Conservation (phyloP, 2,888 invertebrate genomes). For the Coleophora deauratella region DNA sequence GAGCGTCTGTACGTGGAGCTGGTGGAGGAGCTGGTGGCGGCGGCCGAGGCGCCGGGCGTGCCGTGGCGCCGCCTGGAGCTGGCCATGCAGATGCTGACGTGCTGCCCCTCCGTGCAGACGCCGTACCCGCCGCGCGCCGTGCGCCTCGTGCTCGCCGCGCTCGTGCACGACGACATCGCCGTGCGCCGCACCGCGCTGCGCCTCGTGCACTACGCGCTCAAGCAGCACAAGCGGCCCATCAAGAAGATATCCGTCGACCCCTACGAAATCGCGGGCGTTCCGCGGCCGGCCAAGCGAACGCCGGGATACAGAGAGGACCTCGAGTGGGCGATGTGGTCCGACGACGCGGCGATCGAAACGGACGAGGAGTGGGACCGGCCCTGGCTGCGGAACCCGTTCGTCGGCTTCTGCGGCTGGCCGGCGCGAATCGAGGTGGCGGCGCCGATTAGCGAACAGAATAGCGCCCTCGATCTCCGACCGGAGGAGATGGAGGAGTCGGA, state of each 20-base stretch:
- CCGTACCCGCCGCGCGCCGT: constrained; percentile 77
- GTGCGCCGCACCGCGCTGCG: constrained; percentile 82
- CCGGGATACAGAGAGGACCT: constrained; percentile 80
- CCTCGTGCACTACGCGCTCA: constrained; percentile 76
- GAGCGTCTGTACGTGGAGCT: constrained; percentile 6
- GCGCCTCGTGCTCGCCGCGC: constrained; percentile 75
- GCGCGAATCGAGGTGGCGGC: constrained; percentile 78
- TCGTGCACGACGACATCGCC: constrained; percentile 85
- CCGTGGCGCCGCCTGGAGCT: constrained; percentile 86
- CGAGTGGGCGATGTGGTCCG: constrained; percentile 81
- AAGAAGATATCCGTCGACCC: constrained; percentile 76
- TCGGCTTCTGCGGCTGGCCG: constrained; percentile 76
- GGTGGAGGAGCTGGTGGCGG: constrained; percentile 3
- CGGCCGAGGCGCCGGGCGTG: constrained; percentile 5
- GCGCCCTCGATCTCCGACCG: constrained; percentile 56
- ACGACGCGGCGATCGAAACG: constrained; percentile 74
- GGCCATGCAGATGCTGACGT: constrained; percentile 81
- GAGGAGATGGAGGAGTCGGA: constrained; percentile 79
- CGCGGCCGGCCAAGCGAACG: constrained; percentile 34
- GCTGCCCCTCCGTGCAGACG: constrained; percentile 81
- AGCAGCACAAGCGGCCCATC: constrained; percentile 81
- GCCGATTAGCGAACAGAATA: constrained; percentile 77
- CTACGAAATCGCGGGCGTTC: constrained; percentile 47
- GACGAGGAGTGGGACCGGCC: constrained; percentile 83
- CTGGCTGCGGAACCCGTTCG: constrained; percentile 79